These are phyloP conservation scores for Drosophila tanythrix DNA, from an alignment of 2,888 invertebrate genomes.

Conservation along the genomic window DNA sequence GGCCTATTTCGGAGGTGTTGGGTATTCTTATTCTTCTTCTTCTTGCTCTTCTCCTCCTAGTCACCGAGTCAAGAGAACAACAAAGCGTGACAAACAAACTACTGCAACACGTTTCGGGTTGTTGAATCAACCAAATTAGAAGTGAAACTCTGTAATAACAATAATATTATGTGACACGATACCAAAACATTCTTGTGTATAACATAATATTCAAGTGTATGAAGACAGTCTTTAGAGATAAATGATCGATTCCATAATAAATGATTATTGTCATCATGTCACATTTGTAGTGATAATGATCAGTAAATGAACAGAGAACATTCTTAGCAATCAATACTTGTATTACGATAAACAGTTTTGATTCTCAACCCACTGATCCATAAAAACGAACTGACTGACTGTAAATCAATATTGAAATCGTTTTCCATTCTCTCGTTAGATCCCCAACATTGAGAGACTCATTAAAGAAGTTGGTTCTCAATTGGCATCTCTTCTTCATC, in stretches of 20 bases:
- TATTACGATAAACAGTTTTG: not conserved
- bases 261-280: conserved; percentile 11
- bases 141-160: conserved; percentile 20
- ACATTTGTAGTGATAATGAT: conserved; percentile 24
- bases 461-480: conserved; percentile 25
- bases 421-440: conserved; percentile 30
- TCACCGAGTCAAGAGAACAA: conserved; percentile 22
- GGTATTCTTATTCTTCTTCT: conserved; percentile 11
- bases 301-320: conserved; percentile 18
- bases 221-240: not conserved
- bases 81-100: conserved; percentile 57
- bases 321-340: not conserved
- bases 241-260: conserved; percentile 4
- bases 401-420: conserved; percentile 23
- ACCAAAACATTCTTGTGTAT: conserved; percentile 7
- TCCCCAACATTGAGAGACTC: conserved; percentile 10
- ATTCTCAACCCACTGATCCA: conserved; percentile 42
- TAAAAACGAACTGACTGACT: conserved; percentile 25
- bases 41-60: not conserved
- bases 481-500: conserved; percentile 3
- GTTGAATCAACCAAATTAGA: conserved; percentile 33
- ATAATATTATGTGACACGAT: conserved; percentile 19
- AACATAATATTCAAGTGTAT: not conserved
- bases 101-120: conserved; percentile 12
- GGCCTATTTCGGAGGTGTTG: conserved; percentile 66